Evolutionary conservation across 2,113 vertebrate species (phyloP).

Genomic region (Neoarius graeffei): DNA sequence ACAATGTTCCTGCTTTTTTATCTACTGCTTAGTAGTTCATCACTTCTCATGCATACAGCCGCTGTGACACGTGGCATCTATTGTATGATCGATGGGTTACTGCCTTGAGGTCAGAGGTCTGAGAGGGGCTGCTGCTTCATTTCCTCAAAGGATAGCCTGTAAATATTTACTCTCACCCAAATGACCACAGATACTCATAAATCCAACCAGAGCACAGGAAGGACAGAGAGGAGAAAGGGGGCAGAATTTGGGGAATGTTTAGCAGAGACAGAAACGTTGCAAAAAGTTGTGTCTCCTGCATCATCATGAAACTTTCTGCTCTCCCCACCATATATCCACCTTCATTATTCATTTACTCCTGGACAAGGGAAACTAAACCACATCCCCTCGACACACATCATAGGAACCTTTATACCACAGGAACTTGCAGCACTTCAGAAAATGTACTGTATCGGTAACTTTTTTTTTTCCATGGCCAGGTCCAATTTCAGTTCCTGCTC

Average conservation of each 20-base stretch:
- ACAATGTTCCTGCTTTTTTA: slow-evolving; percentile 37
- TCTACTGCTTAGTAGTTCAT: slow-evolving; percentile 10
- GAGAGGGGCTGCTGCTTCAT: slow-evolving; percentile 20
- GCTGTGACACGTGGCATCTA: slow-evolving; percentile 47
- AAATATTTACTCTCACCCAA: slow-evolving; percentile 64
- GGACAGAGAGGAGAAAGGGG: slow-evolving; percentile 31
- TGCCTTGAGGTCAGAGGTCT: slow-evolving; percentile 33
- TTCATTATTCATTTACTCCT: neutral
- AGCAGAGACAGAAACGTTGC: slow-evolving; percentile 50
- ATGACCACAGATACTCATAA: slow-evolving; percentile 51
- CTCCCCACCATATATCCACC: neutral
- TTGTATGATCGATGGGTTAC: slow-evolving; percentile 30
- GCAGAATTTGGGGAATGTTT: slow-evolving; percentile 54
- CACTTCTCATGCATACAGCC: slow-evolving; percentile 23
- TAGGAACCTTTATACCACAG: neutral
- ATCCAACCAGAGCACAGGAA: slow-evolving; percentile 44
- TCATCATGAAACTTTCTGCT: neutral
- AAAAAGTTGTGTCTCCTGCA: slow-evolving; percentile 34
- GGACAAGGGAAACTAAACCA: neutral
- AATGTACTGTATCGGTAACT: neutral
- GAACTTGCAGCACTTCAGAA: neutral
- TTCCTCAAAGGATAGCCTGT: slow-evolving; percentile 36
- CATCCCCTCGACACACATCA: neutral
- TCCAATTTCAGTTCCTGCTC: neutral
- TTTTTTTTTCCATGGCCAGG: neutral